Evolutionary conservation across 2,888 invertebrate species (phyloP).

Genomic region (Arge pagana): DNA sequence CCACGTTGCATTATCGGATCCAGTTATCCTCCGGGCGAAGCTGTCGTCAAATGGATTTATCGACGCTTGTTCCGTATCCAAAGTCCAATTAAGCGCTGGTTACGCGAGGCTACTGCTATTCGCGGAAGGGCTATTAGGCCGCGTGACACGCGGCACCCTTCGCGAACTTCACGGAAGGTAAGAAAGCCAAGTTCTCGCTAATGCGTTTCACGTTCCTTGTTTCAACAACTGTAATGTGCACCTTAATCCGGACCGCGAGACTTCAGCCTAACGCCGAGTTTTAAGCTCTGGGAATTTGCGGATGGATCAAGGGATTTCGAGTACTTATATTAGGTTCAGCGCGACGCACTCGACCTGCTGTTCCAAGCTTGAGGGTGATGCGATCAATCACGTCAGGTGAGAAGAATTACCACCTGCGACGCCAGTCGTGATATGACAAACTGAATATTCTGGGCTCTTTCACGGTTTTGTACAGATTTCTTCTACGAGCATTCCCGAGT

Average conservation of each 20-base stretch:
- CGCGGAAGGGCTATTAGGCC: conserved; percentile 15
- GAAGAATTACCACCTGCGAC: no score
- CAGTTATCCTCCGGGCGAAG: conserved; percentile 17
- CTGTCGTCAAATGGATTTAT: conserved; percentile 23
- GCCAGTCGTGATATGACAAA: no score
- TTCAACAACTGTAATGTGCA: conserved; percentile 49
- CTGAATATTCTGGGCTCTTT: no score
- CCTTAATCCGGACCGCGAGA: conserved; percentile 48
- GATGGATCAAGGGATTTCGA: conserved; percentile 16
- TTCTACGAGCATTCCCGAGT: no score
- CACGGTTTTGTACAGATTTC: no score
- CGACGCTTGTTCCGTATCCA: conserved; percentile 31
- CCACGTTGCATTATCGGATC: no score
- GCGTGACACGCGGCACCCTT: conserved; percentile 3
- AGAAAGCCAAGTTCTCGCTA: conserved; percentile 53
- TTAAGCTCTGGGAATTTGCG: conserved; percentile 11
- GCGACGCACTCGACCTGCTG: no score
- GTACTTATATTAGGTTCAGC: no score
- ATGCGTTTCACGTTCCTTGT: conserved; percentile 52
- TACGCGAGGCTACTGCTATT: conserved; percentile 35
- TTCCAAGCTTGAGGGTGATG: no score
- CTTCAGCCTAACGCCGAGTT: conserved; percentile 24
- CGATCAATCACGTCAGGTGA: no score
- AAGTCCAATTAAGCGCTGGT: conserved; percentile 42
- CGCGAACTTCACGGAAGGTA: conserved; percentile 17